Conservation (phyloP, 2,888 invertebrate species). For the Drosophila silvestris region DNA sequence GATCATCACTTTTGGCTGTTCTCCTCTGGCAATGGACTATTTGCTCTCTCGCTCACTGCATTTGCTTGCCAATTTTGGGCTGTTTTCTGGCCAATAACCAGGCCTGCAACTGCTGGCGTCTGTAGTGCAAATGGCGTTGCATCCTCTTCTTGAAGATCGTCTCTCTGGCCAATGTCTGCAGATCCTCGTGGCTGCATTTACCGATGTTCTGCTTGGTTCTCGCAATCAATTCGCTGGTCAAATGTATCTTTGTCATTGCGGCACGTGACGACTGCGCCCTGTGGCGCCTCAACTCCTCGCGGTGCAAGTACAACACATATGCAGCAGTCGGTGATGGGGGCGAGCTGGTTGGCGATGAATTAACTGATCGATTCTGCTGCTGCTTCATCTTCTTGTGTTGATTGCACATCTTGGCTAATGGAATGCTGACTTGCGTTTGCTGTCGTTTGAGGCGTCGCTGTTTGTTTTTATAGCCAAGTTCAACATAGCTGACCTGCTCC, state of each 20-base stretch:
- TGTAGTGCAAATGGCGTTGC: conserved; percentile 60
- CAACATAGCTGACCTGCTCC: conserved; percentile 54
- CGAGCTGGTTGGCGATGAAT: conserved; percentile 5
- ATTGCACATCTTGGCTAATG: conserved; percentile 61
- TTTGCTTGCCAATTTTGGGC: conserved; percentile 18
- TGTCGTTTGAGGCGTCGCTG: conserved; percentile 14
- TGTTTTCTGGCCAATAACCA: conserved; percentile 45
- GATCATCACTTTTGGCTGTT: not conserved
- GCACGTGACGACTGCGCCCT: conserved; percentile 39
- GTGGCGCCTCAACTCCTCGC: conserved; percentile 60
- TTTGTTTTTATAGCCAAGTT: conserved; percentile 50
- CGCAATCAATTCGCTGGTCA: conserved; percentile 67
- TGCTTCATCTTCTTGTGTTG: conserved; percentile 17
- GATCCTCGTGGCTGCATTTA: conserved; percentile 65
- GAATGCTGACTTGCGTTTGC: conserved; percentile 51
- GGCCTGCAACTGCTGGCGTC: conserved; percentile 58
- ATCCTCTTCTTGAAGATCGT: conserved; percentile 68
- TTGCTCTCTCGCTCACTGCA: not conserved
- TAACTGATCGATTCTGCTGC: conserved; percentile 4
- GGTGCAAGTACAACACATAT: conserved; percentile 63
- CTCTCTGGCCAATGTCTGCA: conserved; percentile 62
- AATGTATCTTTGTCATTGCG: conserved; percentile 61
- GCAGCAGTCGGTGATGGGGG: conserved; percentile 61
- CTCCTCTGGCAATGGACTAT: conserved; percentile 8
- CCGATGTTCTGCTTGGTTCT: conserved; percentile 63